Conservation (phyloP, 2,888 invertebrate genomes). For the Theretra japonica region DNA sequence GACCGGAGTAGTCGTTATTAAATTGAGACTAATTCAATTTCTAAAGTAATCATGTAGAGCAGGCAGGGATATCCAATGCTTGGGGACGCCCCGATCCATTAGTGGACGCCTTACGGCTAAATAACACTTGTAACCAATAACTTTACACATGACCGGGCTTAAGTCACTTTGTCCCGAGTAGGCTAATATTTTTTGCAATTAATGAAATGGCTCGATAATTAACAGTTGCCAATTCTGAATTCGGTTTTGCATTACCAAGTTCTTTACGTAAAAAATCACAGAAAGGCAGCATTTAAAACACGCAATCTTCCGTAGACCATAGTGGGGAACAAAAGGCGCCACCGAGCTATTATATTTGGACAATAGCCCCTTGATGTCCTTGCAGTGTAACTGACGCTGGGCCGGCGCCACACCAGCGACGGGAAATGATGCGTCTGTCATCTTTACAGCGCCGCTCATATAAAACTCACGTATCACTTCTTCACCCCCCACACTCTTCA, state of each 20-base stretch:
- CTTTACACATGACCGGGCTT: not conserved
- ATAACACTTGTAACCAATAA: not conserved
- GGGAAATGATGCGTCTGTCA: constrained; percentile 73
- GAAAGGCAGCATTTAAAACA: constrained; percentile 41
- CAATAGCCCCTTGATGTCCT: constrained; percentile 62
- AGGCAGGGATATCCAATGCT: not conserved
- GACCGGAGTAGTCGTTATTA: not conserved
- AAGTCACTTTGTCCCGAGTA: not conserved
- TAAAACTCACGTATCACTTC: constrained; percentile 36
- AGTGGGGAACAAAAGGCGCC: constrained; percentile 54
- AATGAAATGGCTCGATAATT: not conserved
- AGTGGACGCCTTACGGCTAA: not conserved
- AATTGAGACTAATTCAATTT: not conserved
- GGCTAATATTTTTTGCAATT: not conserved
- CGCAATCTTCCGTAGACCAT: constrained; percentile 47
- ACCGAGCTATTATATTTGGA: constrained; percentile 63
- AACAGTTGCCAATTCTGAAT: constrained; percentile 3
- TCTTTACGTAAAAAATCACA: constrained; percentile 33
- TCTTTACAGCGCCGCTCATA: constrained; percentile 45
- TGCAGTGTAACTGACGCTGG: constrained; percentile 58
- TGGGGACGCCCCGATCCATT: no score
- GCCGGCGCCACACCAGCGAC: constrained; percentile 46
- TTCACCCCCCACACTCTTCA: not conserved
- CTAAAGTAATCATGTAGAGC: not conserved
- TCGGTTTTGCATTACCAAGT: constrained; percentile 20